Evolutionary conservation across 2,888 invertebrate species (phyloP).

Genomic region (Ariolimax columbianus): DNA sequence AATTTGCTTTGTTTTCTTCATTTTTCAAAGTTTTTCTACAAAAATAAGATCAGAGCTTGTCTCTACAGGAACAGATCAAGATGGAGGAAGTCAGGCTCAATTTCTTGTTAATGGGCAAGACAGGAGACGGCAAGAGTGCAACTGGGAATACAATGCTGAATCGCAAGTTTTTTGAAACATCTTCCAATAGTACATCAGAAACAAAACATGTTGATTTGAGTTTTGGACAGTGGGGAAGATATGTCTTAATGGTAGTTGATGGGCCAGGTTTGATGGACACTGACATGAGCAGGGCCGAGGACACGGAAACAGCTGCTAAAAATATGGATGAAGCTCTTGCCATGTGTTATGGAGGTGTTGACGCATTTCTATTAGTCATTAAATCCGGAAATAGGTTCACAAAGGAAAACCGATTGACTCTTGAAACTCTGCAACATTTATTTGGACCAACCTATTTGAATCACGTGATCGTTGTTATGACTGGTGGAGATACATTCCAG

Average conservation of each 20-base stretch:
- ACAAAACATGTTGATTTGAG: background rate
- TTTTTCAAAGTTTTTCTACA: too few species aligned
- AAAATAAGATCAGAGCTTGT: too few species aligned
- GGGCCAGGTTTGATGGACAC: background rate
- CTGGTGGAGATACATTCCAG: slow-evolving; percentile 3
- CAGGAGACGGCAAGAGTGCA: background rate
- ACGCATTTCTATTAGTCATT: background rate
- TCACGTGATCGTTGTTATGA: too few species aligned
- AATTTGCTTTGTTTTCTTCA: too few species aligned
- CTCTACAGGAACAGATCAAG: background rate
- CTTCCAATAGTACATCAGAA: background rate
- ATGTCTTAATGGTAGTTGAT: background rate
- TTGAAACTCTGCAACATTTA: background rate
- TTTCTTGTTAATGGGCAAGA: background rate
- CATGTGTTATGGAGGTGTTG: background rate
- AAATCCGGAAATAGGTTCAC: background rate
- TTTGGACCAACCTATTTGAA: too few species aligned
- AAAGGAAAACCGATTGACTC: background rate
- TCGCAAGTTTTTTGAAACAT: background rate
- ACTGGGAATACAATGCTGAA: background rate
- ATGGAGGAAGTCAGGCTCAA: background rate
- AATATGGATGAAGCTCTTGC: background rate
- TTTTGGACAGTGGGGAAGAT: background rate
- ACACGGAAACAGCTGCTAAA: background rate
- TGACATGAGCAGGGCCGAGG: background rate